Conservation (phyloP, 2,113 vertebrate species). For the Hemibagrus wyckioides region DNA sequence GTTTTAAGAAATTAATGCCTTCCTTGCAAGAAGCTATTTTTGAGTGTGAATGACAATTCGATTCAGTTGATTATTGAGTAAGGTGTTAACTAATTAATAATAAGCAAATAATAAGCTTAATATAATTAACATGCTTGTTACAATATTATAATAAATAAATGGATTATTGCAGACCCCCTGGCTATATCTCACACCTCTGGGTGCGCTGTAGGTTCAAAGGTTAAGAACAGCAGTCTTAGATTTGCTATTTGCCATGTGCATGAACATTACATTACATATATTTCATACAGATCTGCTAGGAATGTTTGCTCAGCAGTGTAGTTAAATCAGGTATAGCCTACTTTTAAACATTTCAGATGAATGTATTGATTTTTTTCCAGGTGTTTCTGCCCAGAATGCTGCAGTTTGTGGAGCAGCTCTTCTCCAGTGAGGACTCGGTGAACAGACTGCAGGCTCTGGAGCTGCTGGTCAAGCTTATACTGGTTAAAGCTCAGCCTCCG, state of each 20-base stretch:
- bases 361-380: conserved; percentile 61
- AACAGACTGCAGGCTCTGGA: conserved; percentile 74
- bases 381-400: conserved; percentile 87
- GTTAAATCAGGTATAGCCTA: neutral
- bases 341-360: neutral
- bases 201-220: neutral
- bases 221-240: neutral
- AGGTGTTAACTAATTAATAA: neutral
- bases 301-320: neutral
- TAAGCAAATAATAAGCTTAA: neutral
- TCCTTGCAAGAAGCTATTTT: neutral
- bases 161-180: neutral
- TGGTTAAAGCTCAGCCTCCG: conserved; percentile 90
- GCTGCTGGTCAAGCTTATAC: conserved; percentile 83
- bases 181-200: too few relatives aligned
- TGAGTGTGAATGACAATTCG: neutral
- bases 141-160: neutral
- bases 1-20: neutral
- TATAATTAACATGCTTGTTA: neutral
- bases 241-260: neutral
- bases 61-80: neutral
- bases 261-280: neutral
- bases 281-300: neutral
- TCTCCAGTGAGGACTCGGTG: conserved; percentile 65
- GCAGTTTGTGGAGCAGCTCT: conserved; percentile 75